Base-by-base conservation (phyloP, 2,113 vertebrate species). In the Catharus bicknelli region DNA sequence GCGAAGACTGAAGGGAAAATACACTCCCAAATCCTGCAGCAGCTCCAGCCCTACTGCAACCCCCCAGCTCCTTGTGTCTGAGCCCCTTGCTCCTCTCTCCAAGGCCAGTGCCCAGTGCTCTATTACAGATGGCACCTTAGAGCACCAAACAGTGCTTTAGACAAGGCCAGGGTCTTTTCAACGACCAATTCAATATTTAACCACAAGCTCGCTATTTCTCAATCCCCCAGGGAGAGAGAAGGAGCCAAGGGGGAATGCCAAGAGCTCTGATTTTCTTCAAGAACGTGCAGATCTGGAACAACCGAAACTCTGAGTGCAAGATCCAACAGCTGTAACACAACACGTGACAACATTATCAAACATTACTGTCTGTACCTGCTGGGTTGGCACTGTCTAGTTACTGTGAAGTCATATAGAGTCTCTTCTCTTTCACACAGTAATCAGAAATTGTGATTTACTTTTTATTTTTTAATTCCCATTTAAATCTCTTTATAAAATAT, bases 271-370 rank as follows among this genome's bases (percentile, higher is more conserved):
- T 15, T 23, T 66, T 82, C 47, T n/a, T 43, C 57, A 78, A 27
- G 83, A 14, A 85, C 1, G 0, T 38, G 54, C 23, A 55, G 17
- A 26, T 38, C 61, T 47, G 36, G 32, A 61, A 78, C 2, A 25
- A 66, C 5, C 0, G 0, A 64, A 16, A 47, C 8, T 34, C 20
- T 0, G 1, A 74, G 36, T 13, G n/a, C n/a, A 61, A 61, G 51
- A 43, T 50, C 32, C n/a, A n/a, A 63, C 7, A 47, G 50, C 30
- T 55, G 14, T 59, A 84, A 77, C 7, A 26, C 26, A 83, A 45
- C 7, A 23, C 8, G 9, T 4, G 34, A 0, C 3, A 51, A 26
- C 53, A 16, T 2, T 47, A 77, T 12, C 29, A 32, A n/a, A 26
- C 25, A 38, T 7, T 45, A 67, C 14, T 27, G 29, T 61, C 63